Base-by-base conservation (phyloP, 2,888 invertebrate genomes). In the Caenorhabditis drosophilae region DNA sequence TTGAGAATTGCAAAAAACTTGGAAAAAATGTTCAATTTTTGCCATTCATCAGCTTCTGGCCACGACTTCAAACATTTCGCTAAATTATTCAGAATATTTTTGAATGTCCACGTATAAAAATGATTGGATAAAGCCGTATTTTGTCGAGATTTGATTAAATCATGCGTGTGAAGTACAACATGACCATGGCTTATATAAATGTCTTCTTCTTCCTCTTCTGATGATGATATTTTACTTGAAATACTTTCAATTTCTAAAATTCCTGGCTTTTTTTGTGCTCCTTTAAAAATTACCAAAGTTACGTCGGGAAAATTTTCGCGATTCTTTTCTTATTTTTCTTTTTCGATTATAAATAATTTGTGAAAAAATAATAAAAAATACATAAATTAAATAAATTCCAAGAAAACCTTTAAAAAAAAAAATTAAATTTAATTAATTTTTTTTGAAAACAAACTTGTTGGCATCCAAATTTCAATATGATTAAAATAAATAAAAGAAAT, bases 391-490 rank as follows among this genome's bases (percentile, higher is more conserved):
- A 72, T 87, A 88, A 26, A 87, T 76, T 2, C 81, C 61, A 22
- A 88, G 81, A 56, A 86, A 85, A 54, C 85, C 87, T 70, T n/a
- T n/a, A n/a, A 57, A 46, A 71, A 70, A 20, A 15, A 9, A 31
- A 31, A 38, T 38, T 38, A 38, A 7, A 15, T 15, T 9, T 9
- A 11, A 44, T 4, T 15, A 12, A 15, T 2, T 26, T 25, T 7
- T 15, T 44, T 31, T 38, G 15, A 22, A 23, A 44, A 35, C 45
- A 25, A 1, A 73, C 73, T 63, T 26, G 69, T 51, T 25, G 88
- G 86, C 78, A 88, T 87, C 83, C 85, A 84, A 15, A 87, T 77
- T 16, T 85, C 79, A 51, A 89, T 84, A 45, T 79, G 76, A 74
- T 86, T 84, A 47, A 86, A 85, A 73, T 84, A 84, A 23, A 87